Conservation (phyloP, 2,888 invertebrate genomes). For the Ceraclea dissimilis region DNA sequence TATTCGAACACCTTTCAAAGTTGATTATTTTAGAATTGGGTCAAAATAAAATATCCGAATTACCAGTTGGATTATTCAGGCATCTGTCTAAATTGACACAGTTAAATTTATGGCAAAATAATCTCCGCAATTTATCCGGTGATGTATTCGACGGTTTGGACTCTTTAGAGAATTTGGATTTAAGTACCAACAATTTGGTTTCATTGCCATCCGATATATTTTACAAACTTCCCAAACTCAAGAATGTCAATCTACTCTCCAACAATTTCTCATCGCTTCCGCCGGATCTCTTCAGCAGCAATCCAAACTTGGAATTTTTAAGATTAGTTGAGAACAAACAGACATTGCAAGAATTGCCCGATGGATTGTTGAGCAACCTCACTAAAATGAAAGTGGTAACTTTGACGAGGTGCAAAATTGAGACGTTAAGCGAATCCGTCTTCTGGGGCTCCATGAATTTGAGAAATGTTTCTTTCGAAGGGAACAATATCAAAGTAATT, state of each 20-base stretch:
- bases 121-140: conserved; percentile 53
- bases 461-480: conserved; percentile 52
- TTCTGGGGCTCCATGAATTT: conserved; percentile 54
- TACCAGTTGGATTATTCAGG: conserved; percentile 55
- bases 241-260: conserved; percentile 56
- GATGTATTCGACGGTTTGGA: conserved; percentile 56
- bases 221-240: conserved; percentile 51
- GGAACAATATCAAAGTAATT: conserved; percentile 49
- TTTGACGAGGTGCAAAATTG: conserved; percentile 50
- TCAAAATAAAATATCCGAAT: conserved; percentile 54
- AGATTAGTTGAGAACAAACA: conserved; percentile 52
- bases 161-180: conserved; percentile 57
- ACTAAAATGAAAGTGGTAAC: conserved; percentile 49
- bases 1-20: conserved; percentile 49
- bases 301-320: conserved; percentile 46
- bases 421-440: conserved; percentile 51
- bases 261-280: conserved; percentile 61
- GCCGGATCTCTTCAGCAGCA: conserved; percentile 49
- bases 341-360: conserved; percentile 50
- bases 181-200: conserved; percentile 58
- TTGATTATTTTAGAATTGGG: conserved; percentile 58
- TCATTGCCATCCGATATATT: conserved; percentile 56
- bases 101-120: conserved; percentile 64
- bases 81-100: conserved; percentile 51
- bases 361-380: conserved; percentile 53